Conservation (phyloP, 2,113 vertebrate species). For the Ginglymostoma cirratum region DNA sequence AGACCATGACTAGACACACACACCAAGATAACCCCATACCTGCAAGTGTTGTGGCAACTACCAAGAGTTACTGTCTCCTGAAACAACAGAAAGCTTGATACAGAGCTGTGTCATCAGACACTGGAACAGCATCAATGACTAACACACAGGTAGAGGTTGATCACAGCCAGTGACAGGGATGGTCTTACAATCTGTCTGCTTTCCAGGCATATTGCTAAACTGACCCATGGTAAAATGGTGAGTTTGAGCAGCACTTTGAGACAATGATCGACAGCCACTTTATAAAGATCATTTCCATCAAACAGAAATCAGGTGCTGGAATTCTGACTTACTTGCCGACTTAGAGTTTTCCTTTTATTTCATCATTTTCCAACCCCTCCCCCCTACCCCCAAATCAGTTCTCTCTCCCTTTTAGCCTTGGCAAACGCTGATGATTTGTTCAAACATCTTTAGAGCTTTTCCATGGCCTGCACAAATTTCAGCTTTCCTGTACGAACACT, state of each 20-base stretch:
- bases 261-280: neutral
- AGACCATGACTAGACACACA: neutral
- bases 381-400: neutral
- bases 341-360: neutral
- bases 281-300: neutral
- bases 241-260: neutral
- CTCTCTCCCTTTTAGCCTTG: neutral
- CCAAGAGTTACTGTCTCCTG: neutral
- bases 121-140: neutral
- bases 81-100: neutral
- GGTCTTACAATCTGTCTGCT: neutral
- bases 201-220: neutral
- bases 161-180: neutral
- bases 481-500: neutral
- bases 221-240: neutral
- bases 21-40: neutral
- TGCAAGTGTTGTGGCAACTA: neutral
- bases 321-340: neutral
- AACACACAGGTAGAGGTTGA: neutral
- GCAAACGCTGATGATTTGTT: neutral
- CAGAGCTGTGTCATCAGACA: neutral
- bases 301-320: neutral
- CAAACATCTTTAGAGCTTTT: neutral
- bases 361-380: neutral
- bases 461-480: neutral